These are phyloP conservation scores for Cnemophilus loriae DNA, from an alignment of 2,113 vertebrate species.

Conservation along the genomic window DNA sequence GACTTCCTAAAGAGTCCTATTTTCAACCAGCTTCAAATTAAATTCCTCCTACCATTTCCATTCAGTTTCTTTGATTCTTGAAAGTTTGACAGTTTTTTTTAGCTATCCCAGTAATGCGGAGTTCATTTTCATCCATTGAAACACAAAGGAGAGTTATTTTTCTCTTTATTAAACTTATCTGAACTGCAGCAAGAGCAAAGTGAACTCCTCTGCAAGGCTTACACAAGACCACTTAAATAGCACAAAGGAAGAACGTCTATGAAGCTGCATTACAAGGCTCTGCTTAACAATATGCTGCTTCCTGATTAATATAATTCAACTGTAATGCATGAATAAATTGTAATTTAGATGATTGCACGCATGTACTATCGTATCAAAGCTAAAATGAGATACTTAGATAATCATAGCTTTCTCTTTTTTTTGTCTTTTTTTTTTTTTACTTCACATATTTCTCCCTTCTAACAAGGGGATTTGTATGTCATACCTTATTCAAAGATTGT, in stretches of 20 bases:
- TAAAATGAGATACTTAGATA: slow-evolving; percentile 45
- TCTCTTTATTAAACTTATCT: slow-evolving; percentile 16
- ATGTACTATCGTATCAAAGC: background rate
- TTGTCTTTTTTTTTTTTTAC: background rate
- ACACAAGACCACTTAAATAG: slow-evolving; percentile 1
- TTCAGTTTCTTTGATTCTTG: background rate
- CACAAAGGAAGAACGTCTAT: background rate
- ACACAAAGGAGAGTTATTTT: background rate
- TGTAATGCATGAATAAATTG: slow-evolving; percentile 51
- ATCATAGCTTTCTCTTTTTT: background rate
- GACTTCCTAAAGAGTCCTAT: background rate
- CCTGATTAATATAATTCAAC: slow-evolving; percentile 50
- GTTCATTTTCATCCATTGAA: background rate
- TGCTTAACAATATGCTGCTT: slow-evolving; percentile 27
- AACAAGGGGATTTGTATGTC: background rate
- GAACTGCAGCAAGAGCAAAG: slow-evolving; percentile 12
- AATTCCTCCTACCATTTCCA: background rate
- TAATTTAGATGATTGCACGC: slow-evolving; percentile 38
- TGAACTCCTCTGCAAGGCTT: slow-evolving; percentile 1
- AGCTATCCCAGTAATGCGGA: background rate
- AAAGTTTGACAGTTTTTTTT: background rate
- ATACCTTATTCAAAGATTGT: background rate
- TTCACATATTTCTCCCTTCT: background rate
- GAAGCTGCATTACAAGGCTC: background rate
- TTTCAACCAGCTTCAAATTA: background rate